phyloP scores from a whole-genome alignment of 2,797 vertebrate genomes.

The Phoeniculus purpureus region DNA sequence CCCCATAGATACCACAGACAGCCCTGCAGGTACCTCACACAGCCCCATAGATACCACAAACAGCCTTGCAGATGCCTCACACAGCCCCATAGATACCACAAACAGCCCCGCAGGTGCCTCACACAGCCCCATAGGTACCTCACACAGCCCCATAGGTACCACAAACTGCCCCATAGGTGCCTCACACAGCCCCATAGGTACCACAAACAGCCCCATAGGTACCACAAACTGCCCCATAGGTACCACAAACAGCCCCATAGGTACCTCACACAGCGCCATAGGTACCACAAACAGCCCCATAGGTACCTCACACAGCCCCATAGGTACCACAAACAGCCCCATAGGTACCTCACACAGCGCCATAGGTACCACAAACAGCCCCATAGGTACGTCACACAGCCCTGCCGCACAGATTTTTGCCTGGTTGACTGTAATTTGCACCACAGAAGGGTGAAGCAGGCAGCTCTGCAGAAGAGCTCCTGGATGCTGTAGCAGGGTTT shows the following conservation, averaged over 20 bases:
- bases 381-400: rapidly evolving
- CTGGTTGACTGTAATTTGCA: background rate
- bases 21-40: no score
- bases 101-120: no score
- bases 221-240: no score
- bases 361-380: background rate
- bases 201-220: rapidly evolving
- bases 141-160: no score
- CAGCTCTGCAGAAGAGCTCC: background rate
- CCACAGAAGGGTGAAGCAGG: background rate
- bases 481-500: rapidly evolving
- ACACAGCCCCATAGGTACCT: no score
- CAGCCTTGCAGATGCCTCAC: no score
- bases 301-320: rapidly evolving
- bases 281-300: background rate
- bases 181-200: background rate
- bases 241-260: background rate
- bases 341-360: rapidly evolving
- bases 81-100: no score
- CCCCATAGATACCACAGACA: no score
- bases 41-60: no score
- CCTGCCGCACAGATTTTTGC: background rate
- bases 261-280: rapidly evolving
- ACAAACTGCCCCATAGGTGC: no score
- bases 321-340: background rate